Conservation (phyloP, 2,888 invertebrate species). For the Muschampia plurimacula region DNA sequence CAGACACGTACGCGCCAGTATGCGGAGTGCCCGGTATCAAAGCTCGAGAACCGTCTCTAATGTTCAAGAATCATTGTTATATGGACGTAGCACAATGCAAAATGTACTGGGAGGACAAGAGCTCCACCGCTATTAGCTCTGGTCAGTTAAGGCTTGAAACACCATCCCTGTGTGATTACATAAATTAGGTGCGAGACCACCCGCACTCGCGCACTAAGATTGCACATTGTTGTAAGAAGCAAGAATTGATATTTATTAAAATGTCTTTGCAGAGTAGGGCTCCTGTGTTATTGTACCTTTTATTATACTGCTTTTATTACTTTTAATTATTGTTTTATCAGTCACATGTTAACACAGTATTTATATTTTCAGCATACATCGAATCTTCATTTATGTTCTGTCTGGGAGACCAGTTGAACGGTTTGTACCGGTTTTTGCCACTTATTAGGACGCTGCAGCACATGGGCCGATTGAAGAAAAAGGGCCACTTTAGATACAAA, state of each 20-base stretch:
- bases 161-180: no score
- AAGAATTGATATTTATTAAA: no score
- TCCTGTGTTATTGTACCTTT: no score
- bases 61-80: slow-evolving; percentile 76
- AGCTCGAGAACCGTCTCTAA: slow-evolving; percentile 66
- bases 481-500: slow-evolving; percentile 59
- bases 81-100: slow-evolving; percentile 79
- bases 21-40: slow-evolving; percentile 57
- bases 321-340: not conserved
- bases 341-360: not conserved
- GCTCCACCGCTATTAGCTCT: slow-evolving; percentile 58
- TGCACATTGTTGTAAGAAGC: no score
- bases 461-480: slow-evolving; percentile 72
- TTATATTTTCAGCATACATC: slow-evolving; percentile 61
- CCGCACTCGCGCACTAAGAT: no score
- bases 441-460: slow-evolving; percentile 69
- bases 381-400: slow-evolving; percentile 72
- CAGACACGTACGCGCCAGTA: no score
- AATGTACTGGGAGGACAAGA: slow-evolving; percentile 66
- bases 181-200: no score
- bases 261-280: no score
- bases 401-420: slow-evolving; percentile 64
- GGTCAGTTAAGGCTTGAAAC: slow-evolving; percentile 48
- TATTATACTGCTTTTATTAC: no score
- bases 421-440: slow-evolving; percentile 67